Percentiles rank a stretch among this genome's conserved stretches.
Evolutionary conservation across 2,888 invertebrate genomes (phyloP).

Genomic region (Rhamphomyia laevipes): DNA sequence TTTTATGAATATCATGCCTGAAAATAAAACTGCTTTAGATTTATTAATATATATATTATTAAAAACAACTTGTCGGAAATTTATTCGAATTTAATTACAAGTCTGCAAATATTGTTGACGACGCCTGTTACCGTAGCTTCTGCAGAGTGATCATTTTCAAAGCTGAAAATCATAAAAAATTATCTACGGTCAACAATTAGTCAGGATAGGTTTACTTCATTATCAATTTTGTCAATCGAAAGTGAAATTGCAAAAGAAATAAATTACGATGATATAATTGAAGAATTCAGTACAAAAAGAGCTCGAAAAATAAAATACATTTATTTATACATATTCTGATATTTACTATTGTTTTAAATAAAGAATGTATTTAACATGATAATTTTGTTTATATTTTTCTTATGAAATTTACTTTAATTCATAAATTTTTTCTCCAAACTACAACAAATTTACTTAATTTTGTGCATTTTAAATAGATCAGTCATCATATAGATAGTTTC

Average conservation of each 20-base stretch:
- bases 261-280: constrained; percentile 18
- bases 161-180: constrained; percentile 17
- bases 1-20: not conserved
- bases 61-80: constrained; percentile 2
- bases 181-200: constrained; percentile 19
- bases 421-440: not conserved
- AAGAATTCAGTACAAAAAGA: constrained; percentile 19
- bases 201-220: constrained; percentile 18
- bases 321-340: not conserved
- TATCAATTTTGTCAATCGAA: constrained; percentile 22
- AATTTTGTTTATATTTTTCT: not conserved
- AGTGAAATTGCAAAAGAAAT: constrained; percentile 20
- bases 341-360: not conserved
- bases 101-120: constrained; percentile 6
- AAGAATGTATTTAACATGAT: not conserved
- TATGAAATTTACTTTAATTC: not conserved
- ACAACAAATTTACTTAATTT: not conserved
- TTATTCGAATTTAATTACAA: constrained; percentile 3
- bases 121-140: constrained; percentile 6
- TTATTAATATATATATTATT: constrained; percentile 1
- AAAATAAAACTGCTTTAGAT: not conserved
- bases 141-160: constrained; percentile 6
- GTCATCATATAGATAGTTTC: not conserved
- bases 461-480: not conserved
- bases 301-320: constrained; percentile 17